Evolutionary conservation across 1,140 invertebrate species (phyloP).

Genomic region (Eumeta japonica): DNA sequence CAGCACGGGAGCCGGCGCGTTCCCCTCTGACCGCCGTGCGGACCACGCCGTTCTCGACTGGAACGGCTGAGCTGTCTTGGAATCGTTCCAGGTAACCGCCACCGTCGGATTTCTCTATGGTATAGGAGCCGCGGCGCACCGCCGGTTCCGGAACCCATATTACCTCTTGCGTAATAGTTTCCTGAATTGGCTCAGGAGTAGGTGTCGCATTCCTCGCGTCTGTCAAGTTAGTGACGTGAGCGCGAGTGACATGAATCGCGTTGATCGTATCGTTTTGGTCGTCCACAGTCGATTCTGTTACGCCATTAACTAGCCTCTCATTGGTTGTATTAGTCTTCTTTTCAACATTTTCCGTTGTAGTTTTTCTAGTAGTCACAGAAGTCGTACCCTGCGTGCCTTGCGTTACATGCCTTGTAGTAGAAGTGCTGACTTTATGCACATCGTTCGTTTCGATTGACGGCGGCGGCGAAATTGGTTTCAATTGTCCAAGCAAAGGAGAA

Average conservation of each 20-base stretch:
- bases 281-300: conserved; percentile 11
- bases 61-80: conserved; percentile 33
- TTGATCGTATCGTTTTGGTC: conserved; percentile 16
- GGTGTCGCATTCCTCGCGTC: conserved; percentile 34
- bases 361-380: too few species aligned
- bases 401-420: too few species aligned
- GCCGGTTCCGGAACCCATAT: conserved; percentile 44
- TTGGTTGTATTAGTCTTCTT: too few species aligned
- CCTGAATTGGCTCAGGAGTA: conserved; percentile 38
- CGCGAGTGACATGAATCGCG: conserved; percentile 14
- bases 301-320: too few species aligned
- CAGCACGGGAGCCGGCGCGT: conserved; percentile 23
- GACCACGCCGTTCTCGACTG: conserved; percentile 34
- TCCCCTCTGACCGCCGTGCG: conserved; percentile 28
- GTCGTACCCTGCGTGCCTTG: too few species aligned
- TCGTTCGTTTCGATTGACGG: conserved; percentile 10
- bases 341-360: too few species aligned
- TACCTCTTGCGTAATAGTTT: conserved; percentile 41
- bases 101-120: conserved; percentile 37
- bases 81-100: conserved; percentile 33
- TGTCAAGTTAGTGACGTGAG: conserved; percentile 31
- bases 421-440: too few species aligned
- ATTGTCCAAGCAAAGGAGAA: conserved; percentile 73
- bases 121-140: conserved; percentile 40
- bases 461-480: conserved; percentile 29